Base-by-base conservation (phyloP, 2,113 vertebrate species). In the Pycnonotus jocosus region DNA sequence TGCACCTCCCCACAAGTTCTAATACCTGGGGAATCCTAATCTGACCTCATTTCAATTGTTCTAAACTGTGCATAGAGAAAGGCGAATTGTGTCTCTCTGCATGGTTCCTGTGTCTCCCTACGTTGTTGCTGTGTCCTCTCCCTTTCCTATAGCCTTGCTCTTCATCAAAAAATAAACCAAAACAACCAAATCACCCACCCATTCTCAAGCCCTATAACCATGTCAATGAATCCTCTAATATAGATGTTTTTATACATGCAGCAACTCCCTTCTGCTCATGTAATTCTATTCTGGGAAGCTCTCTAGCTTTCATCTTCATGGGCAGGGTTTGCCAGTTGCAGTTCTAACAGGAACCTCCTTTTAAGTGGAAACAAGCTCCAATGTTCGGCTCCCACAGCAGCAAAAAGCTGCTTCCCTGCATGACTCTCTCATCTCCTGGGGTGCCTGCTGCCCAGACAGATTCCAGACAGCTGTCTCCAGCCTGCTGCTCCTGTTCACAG, bases 401-500 rank as follows among this genome's bases (percentile, higher is more conserved):
- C 60, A 90, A 65, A 94, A 95, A 86, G 85, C 95, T 90, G 93
- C 90, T 95, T 95, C 95, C 48, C 82, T 86, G 88, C 90, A 60
- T n/a, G 88, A 81, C 18, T 78, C 86, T 47, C 94, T 90, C 92
- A 81, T 95, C 94, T 96, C 89, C 90, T 90, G 76, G 85, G 82
- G 72, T 96, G 92, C 90, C 60, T 90, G 94, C 93, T 94, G 94
- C 93, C 92, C 88, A 97, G 95, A 97, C 90, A 88, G 90, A 94
- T 90, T 88, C 90, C 94, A 96, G 94, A 92, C 94, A 97, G 88
- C 95, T 96, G 96, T 94, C 95, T 97, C 85, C 94, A 96, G 94
- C 90, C 95, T 93, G 92, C 88, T 90, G 94, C 95, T 96, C 90
- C 90, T 86, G 88, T 66, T 95, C 92, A 65, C 76, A 93, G 80